These are phyloP conservation scores for Chiloscyllium punctatum DNA, from an alignment of 2,797 vertebrate genomes.

Conservation along the genomic window DNA sequence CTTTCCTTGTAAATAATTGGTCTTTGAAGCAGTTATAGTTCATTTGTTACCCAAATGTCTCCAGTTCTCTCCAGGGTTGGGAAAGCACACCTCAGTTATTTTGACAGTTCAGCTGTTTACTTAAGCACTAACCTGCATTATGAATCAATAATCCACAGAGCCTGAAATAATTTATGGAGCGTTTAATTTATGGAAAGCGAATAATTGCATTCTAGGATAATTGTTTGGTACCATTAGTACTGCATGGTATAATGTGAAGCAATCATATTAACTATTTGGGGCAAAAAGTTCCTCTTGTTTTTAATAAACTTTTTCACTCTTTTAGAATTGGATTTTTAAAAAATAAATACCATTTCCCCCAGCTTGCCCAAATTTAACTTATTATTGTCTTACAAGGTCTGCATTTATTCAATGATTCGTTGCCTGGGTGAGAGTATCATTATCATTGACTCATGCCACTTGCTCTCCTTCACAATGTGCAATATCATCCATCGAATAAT, in stretches of 20 bases:
- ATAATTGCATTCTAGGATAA: conserved; percentile 74
- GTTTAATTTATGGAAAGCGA: conserved; percentile 97
- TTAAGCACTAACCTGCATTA: conserved; percentile 93
- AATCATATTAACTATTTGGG: conserved; percentile 21
- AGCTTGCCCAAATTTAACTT: neutral
- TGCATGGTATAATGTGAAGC: conserved; percentile 9
- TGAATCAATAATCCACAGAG: conserved; percentile 92
- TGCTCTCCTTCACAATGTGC: neutral
- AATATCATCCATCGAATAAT: neutral
- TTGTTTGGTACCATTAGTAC: neutral
- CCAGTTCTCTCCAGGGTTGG: conserved; percentile 46
- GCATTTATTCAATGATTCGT: neutral
- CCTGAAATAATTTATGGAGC: conserved; percentile 96
- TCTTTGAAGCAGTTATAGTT: neutral
- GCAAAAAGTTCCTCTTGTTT: neutral
- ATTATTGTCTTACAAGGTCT: neutral
- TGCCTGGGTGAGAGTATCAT: neutral
- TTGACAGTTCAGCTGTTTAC: conserved; percentile 78
- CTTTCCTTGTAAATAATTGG: neutral
- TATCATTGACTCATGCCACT: neutral
- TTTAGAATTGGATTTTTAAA: too few relatives aligned
- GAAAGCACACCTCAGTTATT: conserved; percentile 69
- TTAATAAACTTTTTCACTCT: too few relatives aligned
- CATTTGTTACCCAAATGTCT: conserved; percentile 6
- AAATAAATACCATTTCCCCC: too few relatives aligned